Evolutionary conservation across 2,888 invertebrate species (phyloP), one percentile per base, ranked within the genome.

Genomic region (Geophilus truncorum): DNA sequence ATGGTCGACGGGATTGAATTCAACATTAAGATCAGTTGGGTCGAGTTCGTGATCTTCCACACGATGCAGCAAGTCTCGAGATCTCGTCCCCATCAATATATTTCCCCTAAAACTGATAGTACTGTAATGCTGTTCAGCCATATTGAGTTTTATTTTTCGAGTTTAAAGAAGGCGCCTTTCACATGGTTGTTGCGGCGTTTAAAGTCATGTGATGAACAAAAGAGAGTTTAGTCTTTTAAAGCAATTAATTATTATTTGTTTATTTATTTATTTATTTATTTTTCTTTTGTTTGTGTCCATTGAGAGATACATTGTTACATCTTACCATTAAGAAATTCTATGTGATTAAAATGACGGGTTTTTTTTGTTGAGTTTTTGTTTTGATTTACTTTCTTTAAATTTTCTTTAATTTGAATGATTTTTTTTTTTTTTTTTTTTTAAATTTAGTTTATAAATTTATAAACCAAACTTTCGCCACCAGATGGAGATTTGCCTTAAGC

Each of bases 61-160:
- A 70, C 70, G 70, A 70, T 77, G 36, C 32, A 77, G 77, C 77
- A 77, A 77, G 77, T 34, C 77, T 36, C 77, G 36, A 23, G 34
- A 77, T 21, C 32, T 34, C 77, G 10, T 77, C 77, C 12, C 75
- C 75, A 30, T 32, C 32, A 15, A 6, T 21, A 15, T 15, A 0
- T 21, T 77, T 21, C 34, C 18, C 21, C 7, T 18, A 10, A 75
- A 32, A 2, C 32, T 18, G 28, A 23, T 25, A 12, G 25, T 70
- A 70, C n/a, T 70, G 70, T 70, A 70, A 25, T 28, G 70, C 12
- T 25, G 28, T 28, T 18, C 57, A n/a, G 70, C 28, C 70, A 70
- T 25, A 25, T 28, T 28, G 12, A 4, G 5, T 70, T 70, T 28
- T 12, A 23, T 70, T 4, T 57, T 57, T 57, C 4, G 7, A 12